Evolutionary conservation across 2,113 vertebrate species (phyloP), one percentile per base, ranked within the genome.

Genomic region (Pantherophis guttatus): DNA sequence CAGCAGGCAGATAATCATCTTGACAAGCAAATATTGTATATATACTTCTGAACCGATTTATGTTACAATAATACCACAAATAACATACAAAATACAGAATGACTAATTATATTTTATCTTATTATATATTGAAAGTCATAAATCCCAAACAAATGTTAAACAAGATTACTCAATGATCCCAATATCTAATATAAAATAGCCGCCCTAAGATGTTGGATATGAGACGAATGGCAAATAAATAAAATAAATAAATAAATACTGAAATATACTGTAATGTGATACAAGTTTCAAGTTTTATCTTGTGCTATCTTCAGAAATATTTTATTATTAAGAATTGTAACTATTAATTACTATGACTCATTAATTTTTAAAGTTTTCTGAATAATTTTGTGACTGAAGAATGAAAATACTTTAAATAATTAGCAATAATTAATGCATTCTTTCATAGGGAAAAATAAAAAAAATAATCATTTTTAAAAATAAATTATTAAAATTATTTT

Each of bases 1-100:
- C n/a, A 90, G 13, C 65, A 96, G 86, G 52, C 87, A 94, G 89
- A 94, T 5, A 57, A 93, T 13, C 57, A 86, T 95, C 94, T 96
- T 93, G 59, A 95, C 59, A 93, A 95, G 94, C 33, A 0, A 93
- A 87, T 90, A 15, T 92, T 87, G 62, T 29, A 54, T 91, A 89
- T 3, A 12, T 93, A 92, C 59, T 24, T 92, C 12, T 44, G 75
- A 39, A 44, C 0, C 93, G 54, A 85, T 48, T 87, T 8, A 70
- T 2, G 91, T 62, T 94, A 39, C 86, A 91, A 94, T 93, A 89
- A 88, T 91, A 7, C 15, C 59, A 89, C 12, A 86, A 85, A 85
- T 54, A 58, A 89, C n/a, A 94, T 81, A 65, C 29, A 89, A 87
- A 89, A 23, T 55, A 39, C 44, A 57, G n/a, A 65, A n/a, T 62